A percentile compares a stretch with the other conserved stretches of the same genome.
Conservation (phyloP, 2,797 vertebrate species). For the Melanogrammus aeglefinus region DNA sequence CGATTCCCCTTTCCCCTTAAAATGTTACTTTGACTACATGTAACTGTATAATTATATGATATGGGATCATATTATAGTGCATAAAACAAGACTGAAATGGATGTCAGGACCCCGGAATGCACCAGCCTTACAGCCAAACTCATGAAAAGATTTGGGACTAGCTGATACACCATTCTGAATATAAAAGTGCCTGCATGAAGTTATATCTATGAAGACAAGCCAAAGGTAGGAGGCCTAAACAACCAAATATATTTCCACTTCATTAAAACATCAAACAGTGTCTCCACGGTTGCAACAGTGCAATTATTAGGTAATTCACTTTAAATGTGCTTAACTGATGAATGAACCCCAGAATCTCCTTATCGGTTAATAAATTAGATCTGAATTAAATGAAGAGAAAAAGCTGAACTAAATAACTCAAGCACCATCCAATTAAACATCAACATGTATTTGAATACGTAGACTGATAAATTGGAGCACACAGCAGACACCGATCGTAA, state of each 20-base stretch:
- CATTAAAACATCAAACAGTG: conserved; percentile 1
- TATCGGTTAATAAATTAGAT: conserved; percentile 10
- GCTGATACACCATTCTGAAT: conserved; percentile 8
- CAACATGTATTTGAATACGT: background rate
- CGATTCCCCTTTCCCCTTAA: background rate
- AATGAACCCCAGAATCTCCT: background rate
- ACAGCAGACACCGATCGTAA: conserved; percentile 37
- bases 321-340: background rate
- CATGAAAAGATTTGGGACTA: background rate
- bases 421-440: conserved; percentile 16
- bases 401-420: conserved; percentile 6
- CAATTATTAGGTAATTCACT: background rate
- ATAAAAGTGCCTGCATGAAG: background rate
- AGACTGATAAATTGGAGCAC: conserved; percentile 13
- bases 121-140: conserved; percentile 17
- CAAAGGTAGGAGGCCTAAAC: background rate
- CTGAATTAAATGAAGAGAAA: conserved; percentile 16
- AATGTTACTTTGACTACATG: background rate
- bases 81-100: background rate
- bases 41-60: background rate
- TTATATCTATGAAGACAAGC: background rate
- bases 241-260: background rate
- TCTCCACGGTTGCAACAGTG: background rate
- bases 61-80: background rate
- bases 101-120: conserved; percentile 40